Evolutionary conservation across 2,888 invertebrate genomes (phyloP).

Genomic region (Aricia artaxerxes): DNA sequence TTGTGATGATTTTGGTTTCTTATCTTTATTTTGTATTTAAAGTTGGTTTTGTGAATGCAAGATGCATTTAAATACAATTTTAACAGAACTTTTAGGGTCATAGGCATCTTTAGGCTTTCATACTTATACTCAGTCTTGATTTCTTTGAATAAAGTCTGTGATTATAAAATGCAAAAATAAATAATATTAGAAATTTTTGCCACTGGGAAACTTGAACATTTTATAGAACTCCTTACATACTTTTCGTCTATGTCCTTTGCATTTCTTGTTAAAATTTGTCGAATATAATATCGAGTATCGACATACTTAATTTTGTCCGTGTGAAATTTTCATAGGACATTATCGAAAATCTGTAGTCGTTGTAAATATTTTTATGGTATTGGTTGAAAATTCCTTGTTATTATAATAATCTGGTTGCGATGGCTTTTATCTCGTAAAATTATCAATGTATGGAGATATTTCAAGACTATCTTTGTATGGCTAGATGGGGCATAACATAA

Average conservation of each 20-base stretch:
- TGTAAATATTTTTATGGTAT: slow-evolving; percentile 10
- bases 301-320: not conserved
- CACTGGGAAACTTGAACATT: too few species aligned
- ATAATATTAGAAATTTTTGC: not conserved
- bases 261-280: too few species aligned
- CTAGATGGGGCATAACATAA: not conserved
- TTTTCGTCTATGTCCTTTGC: too few species aligned
- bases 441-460: not conserved
- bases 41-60: not conserved
- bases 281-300: too few species aligned
- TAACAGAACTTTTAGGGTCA: not conserved
- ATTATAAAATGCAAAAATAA: not conserved
- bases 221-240: too few species aligned
- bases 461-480: not conserved
- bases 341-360: too few species aligned
- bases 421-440: not conserved
- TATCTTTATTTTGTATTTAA: not conserved
- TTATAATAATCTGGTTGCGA: not conserved
- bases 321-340: not conserved
- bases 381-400: not conserved
- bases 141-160: not conserved
- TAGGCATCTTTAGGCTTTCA: not conserved
- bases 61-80: not conserved
- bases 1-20: not conserved
- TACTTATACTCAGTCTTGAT: not conserved